Conservation (phyloP, 2,797 vertebrate genomes). For the Labeo calbasu region DNA sequence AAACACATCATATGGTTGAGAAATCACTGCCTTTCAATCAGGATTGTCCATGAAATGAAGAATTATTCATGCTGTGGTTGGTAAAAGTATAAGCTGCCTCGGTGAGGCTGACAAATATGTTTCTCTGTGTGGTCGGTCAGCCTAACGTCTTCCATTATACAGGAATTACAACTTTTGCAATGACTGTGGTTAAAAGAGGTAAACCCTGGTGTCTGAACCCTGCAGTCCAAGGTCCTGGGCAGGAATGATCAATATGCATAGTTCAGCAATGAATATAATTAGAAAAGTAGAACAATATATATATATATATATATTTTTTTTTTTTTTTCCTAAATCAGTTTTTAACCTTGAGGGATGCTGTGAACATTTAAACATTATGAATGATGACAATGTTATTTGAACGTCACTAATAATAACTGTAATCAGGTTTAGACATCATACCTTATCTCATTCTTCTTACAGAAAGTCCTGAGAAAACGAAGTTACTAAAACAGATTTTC, state of each 20-base stretch:
- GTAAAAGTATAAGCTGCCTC: conserved; percentile 23
- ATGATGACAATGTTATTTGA: not conserved
- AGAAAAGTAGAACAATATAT: not conserved
- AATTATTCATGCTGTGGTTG: conserved; percentile 21
- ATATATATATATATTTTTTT: too few relatives aligned
- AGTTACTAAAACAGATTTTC: not conserved
- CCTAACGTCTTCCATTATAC: not conserved
- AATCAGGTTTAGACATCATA: conserved; percentile 4
- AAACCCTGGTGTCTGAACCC: conserved; percentile 47
- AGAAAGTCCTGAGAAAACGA: not conserved
- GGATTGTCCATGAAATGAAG: conserved; percentile 6
- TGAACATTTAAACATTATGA: not conserved
- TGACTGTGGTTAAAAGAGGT: conserved; percentile 19
- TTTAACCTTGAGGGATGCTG: conserved; percentile 1
- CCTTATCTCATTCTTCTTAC: not conserved
- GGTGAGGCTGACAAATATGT: conserved; percentile 12
- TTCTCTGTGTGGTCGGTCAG: not conserved
- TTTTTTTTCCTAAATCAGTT: conserved; percentile 3
- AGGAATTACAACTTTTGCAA: conserved; percentile 3
- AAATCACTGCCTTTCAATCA: conserved; percentile 22
- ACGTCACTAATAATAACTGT: not conserved
- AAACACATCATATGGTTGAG: conserved; percentile 29
- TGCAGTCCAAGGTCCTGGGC: conserved; percentile 15
- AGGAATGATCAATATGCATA: conserved; percentile 34
- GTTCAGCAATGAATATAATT: not conserved